Base-by-base conservation (phyloP, 2,888 invertebrate species). In the Lydus trimaculatus region DNA sequence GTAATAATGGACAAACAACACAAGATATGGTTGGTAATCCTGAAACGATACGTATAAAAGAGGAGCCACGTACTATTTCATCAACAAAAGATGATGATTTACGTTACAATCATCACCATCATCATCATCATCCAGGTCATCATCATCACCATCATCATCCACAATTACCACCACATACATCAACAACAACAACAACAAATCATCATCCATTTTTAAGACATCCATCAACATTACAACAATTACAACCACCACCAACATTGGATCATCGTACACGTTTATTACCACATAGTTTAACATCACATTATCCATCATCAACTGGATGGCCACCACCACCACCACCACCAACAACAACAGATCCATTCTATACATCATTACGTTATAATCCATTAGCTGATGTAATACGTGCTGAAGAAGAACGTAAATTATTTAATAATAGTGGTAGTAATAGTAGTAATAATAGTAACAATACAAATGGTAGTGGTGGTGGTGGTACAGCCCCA, bases 381-480 rank as follows among this genome's bases (percentile, higher is more conserved):
- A 93, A 93, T 82, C 93, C 94, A 23, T 86, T 94, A 36, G 90
- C 94, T 87, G 93, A 94, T 78, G 93, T 92, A 23, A 90, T 92
- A 81, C 88, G 93, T 65, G 92, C 91, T 59, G 93, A 94, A 81
- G 94, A 94, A 78, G 94, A 94, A 78, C 92, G 94, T 43, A 43
- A 43, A 43, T 43, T 43, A 43, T 43, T 43, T 17, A 43, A 43
- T 43, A 43, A 43, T 43, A 43, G 43, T 43, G 43, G 43, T 43
- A 43, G 43, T 43, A 43, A 43, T 43, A 43, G 43, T 43, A 43
- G 43, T 43, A 43, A 43, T 43, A 43, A 17, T 43, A 43, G 17
- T 43, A 43, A 36, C 9, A 31, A 31, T 36, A 36, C 1, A 13
- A 36, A 36, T 36, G 17, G 43, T 43, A n/a, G 43, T 43, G 17